These are phyloP conservation scores for Salvelinus sp. DNA, from an alignment of 2,113 vertebrate genomes.

Conservation along the genomic window DNA sequence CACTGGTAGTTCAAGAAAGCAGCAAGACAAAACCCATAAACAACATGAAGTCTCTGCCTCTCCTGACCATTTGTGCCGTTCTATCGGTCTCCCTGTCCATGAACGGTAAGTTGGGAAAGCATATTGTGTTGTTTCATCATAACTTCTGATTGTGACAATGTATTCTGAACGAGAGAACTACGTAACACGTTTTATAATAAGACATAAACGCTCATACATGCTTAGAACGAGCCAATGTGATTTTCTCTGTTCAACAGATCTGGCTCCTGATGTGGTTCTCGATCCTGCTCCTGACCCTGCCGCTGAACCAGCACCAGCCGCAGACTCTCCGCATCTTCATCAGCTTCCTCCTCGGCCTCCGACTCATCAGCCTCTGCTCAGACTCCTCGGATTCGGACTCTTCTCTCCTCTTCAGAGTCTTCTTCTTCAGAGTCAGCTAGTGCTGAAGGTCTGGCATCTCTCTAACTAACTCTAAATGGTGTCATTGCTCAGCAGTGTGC, in stretches of 20 bases:
- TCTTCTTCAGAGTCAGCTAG: conserved; percentile 68
- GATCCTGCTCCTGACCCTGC: conserved; percentile 36
- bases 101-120: conserved; percentile 60
- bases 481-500: neutral
- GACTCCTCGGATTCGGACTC: conserved; percentile 54
- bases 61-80: conserved; percentile 66
- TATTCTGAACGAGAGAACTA: neutral
- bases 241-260: neutral
- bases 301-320: conserved; percentile 6
- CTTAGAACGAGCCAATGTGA: neutral
- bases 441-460: conserved; percentile 56
- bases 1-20: conserved; percentile 1
- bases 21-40: conserved; percentile 17
- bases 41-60: conserved; percentile 75
- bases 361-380: conserved; percentile 1
- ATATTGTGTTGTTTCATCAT: neutral
- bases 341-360: conserved; percentile 48
- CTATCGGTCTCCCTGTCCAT: conserved; percentile 72
- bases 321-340: conserved; percentile 48
- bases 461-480: neutral
- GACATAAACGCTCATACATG: too few species aligned
- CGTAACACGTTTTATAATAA: too few species aligned
- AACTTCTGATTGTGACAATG: neutral
- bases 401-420: conserved; percentile 31
- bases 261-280: conserved; percentile 44